These are phyloP conservation scores for Myodes glareolus DNA, from an alignment of 2,113 vertebrate genomes.

Conservation along the genomic window DNA sequence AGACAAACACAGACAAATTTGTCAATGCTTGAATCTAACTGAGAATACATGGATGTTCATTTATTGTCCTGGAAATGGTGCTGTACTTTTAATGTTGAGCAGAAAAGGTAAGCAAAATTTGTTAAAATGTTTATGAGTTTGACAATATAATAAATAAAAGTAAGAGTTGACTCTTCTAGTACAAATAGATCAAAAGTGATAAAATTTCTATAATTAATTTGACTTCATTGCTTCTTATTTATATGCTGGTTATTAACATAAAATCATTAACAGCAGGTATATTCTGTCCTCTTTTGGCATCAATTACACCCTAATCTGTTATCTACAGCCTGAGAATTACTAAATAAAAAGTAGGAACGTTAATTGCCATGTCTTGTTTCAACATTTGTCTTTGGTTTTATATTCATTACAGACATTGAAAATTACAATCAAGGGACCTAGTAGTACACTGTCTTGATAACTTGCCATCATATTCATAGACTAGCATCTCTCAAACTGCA, in stretches of 20 bases:
- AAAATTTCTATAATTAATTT: neutral
- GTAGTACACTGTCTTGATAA: neutral
- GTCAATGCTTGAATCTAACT: neutral
- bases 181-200: neutral
- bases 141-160: neutral
- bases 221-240: neutral
- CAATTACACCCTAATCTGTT: neutral
- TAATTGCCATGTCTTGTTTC: neutral
- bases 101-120: neutral
- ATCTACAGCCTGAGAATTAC: neutral
- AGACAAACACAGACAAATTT: neutral
- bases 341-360: neutral
- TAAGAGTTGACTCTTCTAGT: neutral
- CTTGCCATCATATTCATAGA: neutral
- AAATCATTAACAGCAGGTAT: neutral
- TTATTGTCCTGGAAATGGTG: neutral
- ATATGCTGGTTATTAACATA: neutral
- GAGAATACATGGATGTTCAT: neutral
- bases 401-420: slow-evolving; percentile 8
- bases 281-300: neutral
- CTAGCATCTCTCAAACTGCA: neutral
- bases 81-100: neutral
- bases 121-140: neutral
- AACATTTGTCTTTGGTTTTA: neutral
- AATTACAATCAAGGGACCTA: neutral